Base-by-base conservation (phyloP, 2,888 invertebrate species). In the Caenorhabditis becei region DNA sequence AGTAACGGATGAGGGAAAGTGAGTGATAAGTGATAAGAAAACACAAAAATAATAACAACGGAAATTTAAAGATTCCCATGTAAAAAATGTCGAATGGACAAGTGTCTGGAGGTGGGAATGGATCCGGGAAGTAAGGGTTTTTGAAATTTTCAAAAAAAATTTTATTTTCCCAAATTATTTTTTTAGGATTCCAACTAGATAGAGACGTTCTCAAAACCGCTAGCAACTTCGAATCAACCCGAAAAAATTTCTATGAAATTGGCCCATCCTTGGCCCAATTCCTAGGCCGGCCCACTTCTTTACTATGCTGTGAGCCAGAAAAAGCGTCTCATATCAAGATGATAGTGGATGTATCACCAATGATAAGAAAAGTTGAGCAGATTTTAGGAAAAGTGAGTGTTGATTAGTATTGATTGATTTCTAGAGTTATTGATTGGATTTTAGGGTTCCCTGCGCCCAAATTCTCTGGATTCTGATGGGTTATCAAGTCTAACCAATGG, bases 51-150 rank as follows among this genome's bases (percentile, higher is more conserved):
- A 16, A 16, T 11, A 24, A 24, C 11, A 58, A 20, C 2, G 8
- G 16, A 11, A 14, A 20, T 23, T 54, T 66, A n/a, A 24, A 66
- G 66, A 4, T 54, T 51, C 18, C 10, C 1, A 5, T 69, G 67
- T n/a, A 69, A 69, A 69, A 44, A n/a, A 24, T 69, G 67, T n/a
- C 67, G 67, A 10, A n/a, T 69, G 10, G 32, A 58, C 26, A 47
- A 49, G 58, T 69, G 67, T 28, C 14, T 47, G 0, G 23, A 58
- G 23, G 26, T 49, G 7, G 67, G 67, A 20, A 69, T 69, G 67
- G 49, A 58, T 16, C 1, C 16, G 44, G 49, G 18, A 2, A 69
- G 67, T 69, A 14, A 69, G 49, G n/a, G 2, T n/a, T 28, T 26
- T 18, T 11, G 24, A 24, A 2, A 7, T 56, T 28, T 32, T 54